Evolutionary conservation across 1,140 invertebrate species (phyloP).

Genomic region (Lepidurus apus): DNA sequence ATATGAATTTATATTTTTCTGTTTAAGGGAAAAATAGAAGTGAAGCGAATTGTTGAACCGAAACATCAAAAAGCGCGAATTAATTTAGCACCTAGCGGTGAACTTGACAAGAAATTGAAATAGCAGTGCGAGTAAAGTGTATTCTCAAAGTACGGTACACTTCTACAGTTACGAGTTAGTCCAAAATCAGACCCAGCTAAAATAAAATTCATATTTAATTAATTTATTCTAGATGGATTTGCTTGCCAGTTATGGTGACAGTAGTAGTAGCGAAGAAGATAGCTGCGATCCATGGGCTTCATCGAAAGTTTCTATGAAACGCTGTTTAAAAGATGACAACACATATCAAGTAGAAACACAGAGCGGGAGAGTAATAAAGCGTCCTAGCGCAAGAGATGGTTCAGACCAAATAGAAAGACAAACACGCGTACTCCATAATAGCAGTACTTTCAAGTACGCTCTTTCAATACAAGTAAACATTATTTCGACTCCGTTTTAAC

Average conservation of each 20-base stretch:
- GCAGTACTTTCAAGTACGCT: no score
- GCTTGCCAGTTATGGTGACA: constrained; percentile 26
- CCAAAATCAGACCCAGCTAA: background rate
- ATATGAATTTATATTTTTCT: no score
- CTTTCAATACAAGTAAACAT: background rate
- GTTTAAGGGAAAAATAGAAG: no score
- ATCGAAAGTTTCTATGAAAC: constrained; percentile 32
- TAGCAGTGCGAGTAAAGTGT: no score
- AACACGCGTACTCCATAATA: background rate
- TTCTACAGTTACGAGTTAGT: no score
- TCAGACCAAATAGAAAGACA: background rate
- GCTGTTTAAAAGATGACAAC: constrained; percentile 14
- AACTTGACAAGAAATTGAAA: no score
- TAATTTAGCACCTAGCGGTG: no score
- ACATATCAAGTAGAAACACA: constrained; percentile 9
- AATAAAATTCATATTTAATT: constrained; percentile 23
- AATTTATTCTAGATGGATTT: constrained; percentile 26
- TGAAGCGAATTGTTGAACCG: no score
- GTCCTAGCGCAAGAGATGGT: background rate
- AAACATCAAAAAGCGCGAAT: no score
- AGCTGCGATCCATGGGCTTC: constrained; percentile 33
- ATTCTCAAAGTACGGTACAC: no score
- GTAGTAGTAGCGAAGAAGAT: constrained; percentile 35
- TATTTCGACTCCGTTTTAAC: background rate
- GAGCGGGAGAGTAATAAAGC: background rate